Percentiles rank a stretch among this genome's conserved stretches.
These are phyloP conservation scores for Odontesthes bonariensis DNA, from an alignment of 2,113 vertebrate genomes.

Conservation along the genomic window DNA sequence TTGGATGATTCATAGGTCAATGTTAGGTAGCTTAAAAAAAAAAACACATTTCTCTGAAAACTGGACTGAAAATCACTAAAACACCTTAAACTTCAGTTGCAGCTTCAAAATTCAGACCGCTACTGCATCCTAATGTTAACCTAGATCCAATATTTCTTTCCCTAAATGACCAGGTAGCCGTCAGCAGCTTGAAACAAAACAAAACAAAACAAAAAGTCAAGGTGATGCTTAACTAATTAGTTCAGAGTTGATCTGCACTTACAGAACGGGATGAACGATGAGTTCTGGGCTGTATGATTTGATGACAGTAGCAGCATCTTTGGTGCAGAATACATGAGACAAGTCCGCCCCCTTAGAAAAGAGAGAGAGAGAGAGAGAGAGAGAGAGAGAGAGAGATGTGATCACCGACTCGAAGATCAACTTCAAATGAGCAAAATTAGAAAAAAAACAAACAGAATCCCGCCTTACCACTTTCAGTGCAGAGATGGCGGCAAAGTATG, in stretches of 20 bases:
- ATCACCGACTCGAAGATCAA: neutral
- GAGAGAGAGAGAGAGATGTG: neutral
- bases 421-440: neutral
- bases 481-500: constrained; percentile 96
- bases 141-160: no score
- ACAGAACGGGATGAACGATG: constrained; percentile 98
- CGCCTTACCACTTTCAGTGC: constrained; percentile 95
- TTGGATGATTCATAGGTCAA: no score
- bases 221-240: neutral
- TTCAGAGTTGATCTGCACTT: constrained; percentile 78
- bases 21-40: neutral
- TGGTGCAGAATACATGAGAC: constrained; percentile 96
- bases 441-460: neutral
- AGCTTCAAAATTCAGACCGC: no score
- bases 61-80: neutral
- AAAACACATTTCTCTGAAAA: neutral
- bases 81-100: no score
- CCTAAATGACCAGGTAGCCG: neutral
- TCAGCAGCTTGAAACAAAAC: neutral
- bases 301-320: constrained; percentile 94
- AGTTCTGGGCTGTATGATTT: constrained; percentile 98
- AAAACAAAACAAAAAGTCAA: constrained; percentile 2
- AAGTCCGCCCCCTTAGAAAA: constrained; percentile 93
- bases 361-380: constrained; percentile 1
- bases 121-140: no score